Evolutionary conservation across 2,113 vertebrate genomes (phyloP), one percentile per base, ranked within the genome.

Genomic region (Glareola pratincola): DNA sequence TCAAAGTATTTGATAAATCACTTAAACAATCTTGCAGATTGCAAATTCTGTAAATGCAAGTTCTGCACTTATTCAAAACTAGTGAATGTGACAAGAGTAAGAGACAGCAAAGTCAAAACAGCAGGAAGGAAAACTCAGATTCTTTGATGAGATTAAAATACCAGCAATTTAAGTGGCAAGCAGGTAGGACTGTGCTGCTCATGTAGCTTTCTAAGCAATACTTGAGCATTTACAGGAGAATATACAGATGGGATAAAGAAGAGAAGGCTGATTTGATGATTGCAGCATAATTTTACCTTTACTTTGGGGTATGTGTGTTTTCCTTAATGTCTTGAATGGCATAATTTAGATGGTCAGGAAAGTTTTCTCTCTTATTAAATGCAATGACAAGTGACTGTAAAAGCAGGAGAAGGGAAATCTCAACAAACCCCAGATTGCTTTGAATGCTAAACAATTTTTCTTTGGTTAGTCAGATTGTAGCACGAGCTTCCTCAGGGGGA

Each of bases 71-170:
- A 92, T 91, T 97, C 92, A 97, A 94, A 96, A 89, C 62, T 68
- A 96, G 96, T 90, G 92, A 84, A 97, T 96, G 96, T 97, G 96
- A 97, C 97, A 97, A 91, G 96, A 81, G 36, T 74, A 79, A 92
- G 96, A 96, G 97, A 97, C 93, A 93, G 95, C 96, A 93, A 97
- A 97, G 96, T 97, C 96, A 98, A 97, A 97, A 97, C 97, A 97
- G 96, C 94, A 89, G 97, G 96, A 94, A 89, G 81, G 62, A 85
- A 95, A 90, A 87, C 93, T 77, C 96, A 0, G 66, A 74, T 91
- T 92, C 94, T 97, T 97, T 97, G 97, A 97, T 97, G 96, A 97
- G 96, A 98, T 97, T 97, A 97, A 98, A 98, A 98, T 97, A 47
- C 96, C 96, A 87, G 95, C 86, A 94, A 96, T 95, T 93, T 67